Evolutionary conservation across 2,113 vertebrate genomes (phyloP), one percentile per base, ranked within the genome.

Genomic region (Choloepus hoffmanni): DNA sequence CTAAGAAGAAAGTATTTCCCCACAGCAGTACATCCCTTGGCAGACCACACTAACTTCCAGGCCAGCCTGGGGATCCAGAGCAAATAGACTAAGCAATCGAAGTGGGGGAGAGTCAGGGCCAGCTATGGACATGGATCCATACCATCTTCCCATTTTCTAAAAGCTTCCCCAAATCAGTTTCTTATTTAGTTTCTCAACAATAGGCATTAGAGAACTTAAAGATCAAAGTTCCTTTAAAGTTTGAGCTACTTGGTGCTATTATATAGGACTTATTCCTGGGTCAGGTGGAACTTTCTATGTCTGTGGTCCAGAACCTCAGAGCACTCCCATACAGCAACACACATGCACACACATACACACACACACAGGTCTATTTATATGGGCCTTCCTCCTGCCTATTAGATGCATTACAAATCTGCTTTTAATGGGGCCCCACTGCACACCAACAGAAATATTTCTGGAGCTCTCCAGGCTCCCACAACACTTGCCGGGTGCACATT

Each of bases 401-500:
- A 96, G 74, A 85, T 92, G 40, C 79, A 93, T 94, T 96, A 95
- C 91, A 97, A 82, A 97, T 97, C 96, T 95, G 89, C 45, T 95
- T 96, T 72, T 96, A 95, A 97, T 98, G 92, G 94, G 90, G 30
- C 87, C 93, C 96, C 84, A 90, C 93, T 95, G 91, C 74, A 87
- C 93, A 95, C 89, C 92, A 86, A 36, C 87, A 97, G 60, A 96
- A 96, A 93, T 96, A 95, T 97, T 97, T 97, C 94, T 97, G 93
- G 86, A 90, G 67, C 94, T 94, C 94, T 96, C 92, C 72, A 96
- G 95, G 89, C 93, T 95, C 93, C 91, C 85, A 97, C 96, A 94
- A 87, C 79, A 28, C 84, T 97, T 96, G 89, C 96, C 87, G 96
- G 96, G 96, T 96, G 96, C 95, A 97, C 91, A 84, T 97, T 97